Percentiles rank a stretch among this genome's conserved stretches.
phyloP scores from a whole-genome alignment of 2,797 vertebrate genomes.

The Danio tinwini region DNA sequence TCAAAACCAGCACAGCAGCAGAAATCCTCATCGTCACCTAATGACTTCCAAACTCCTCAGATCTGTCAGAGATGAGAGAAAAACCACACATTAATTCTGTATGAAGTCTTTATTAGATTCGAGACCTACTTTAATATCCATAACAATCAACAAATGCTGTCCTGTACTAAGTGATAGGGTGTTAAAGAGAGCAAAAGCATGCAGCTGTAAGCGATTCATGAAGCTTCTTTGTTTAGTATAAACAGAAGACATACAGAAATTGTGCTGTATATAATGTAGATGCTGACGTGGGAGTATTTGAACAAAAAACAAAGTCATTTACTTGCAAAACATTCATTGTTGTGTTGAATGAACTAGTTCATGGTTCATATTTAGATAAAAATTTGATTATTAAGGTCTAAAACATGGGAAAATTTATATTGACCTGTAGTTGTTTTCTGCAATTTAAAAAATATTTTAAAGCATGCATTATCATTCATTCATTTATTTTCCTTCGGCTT shows the following conservation, averaged over 20 bases:
- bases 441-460: too few species aligned
- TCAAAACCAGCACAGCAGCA: conserved; percentile 59
- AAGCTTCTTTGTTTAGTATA: background rate
- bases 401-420: too few species aligned
- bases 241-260: background rate
- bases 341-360: too few species aligned
- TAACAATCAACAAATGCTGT: background rate
- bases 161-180: background rate
- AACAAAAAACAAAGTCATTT: background rate
- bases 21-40: conserved; percentile 66
- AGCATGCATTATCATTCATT: too few species aligned
- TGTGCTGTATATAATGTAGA: background rate
- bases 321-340: background rate
- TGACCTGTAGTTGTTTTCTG: too few species aligned
- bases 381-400: too few species aligned
- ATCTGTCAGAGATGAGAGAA: conserved; percentile 17
- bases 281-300: background rate
- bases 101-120: background rate
- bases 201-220: background rate
- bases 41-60: background rate
- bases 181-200: background rate
- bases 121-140: background rate
- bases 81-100: background rate
- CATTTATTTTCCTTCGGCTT: too few species aligned
- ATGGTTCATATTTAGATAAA: too few species aligned